Evolutionary conservation across 1,140 invertebrate genomes (phyloP).

Genomic region (Gyrodactylus bullatarudis): DNA sequence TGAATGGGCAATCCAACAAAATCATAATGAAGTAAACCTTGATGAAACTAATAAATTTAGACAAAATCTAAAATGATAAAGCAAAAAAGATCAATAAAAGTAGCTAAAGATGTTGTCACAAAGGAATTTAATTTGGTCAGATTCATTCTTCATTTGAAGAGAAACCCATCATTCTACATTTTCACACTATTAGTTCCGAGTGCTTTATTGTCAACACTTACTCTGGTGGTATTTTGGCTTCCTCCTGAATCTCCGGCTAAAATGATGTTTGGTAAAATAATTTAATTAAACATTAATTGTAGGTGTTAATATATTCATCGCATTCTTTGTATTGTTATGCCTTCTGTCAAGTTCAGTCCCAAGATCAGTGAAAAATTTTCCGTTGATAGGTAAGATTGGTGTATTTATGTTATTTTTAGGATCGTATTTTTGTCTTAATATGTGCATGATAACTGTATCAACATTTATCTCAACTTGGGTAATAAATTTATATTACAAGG

Average conservation of each 20-base stretch:
- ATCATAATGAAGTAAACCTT: not conserved
- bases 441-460: conserved; percentile 11
- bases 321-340: conserved; percentile 11
- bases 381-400: conserved; percentile 8
- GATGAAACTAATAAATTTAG: not conserved
- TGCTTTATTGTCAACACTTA: conserved; percentile 10
- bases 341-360: conserved; percentile 8
- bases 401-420: conserved; percentile 6
- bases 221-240: conserved; percentile 11
- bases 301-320: conserved; percentile 10
- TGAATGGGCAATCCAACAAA: conserved; percentile 2
- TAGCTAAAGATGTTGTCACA: not conserved
- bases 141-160: not conserved
- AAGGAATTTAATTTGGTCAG: not conserved
- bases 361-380: conserved; percentile 6
- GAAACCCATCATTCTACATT: conserved; percentile 8
- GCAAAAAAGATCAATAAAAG: not conserved
- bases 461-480: conserved; percentile 10
- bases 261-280: conserved; percentile 9
- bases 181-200: conserved; percentile 11
- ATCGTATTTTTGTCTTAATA: conserved; percentile 11
- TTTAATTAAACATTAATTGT: not conserved
- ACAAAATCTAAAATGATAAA: not conserved
- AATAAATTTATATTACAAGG: conserved; percentile 9
- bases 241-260: conserved; percentile 11